A percentile compares a stretch with the other conserved stretches of the same genome.
These are phyloP conservation scores for Helicolenus hilgendorfi DNA, from an alignment of 2,797 vertebrate genomes.

Conservation along the genomic window DNA sequence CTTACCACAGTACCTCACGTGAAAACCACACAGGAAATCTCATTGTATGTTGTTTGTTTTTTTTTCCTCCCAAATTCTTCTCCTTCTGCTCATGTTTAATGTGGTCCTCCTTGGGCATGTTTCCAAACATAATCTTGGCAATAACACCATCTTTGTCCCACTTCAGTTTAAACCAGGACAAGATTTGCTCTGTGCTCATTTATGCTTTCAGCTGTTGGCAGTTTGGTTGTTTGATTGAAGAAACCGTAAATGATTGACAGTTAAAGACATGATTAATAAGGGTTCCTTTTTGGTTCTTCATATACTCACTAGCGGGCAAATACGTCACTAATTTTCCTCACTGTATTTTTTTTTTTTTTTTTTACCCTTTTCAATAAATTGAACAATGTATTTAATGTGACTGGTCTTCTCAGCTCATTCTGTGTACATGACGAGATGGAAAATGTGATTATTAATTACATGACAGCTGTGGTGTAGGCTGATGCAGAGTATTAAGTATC, in stretches of 20 bases:
- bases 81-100: neutral
- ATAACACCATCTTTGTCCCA: conserved; percentile 34
- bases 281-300: conserved; percentile 27
- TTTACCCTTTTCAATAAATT: conserved; percentile 82
- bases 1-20: conserved; percentile 69
- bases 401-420: neutral
- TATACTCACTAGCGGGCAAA: conserved; percentile 28
- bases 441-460: neutral
- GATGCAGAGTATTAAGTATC: neutral
- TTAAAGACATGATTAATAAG: neutral
- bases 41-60: neutral
- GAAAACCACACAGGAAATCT: conserved; percentile 9
- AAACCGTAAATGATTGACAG: conserved; percentile 17
- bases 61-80: neutral
- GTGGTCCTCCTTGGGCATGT: neutral
- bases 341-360: conserved; percentile 47
- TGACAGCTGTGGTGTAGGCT: neutral
- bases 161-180: conserved; percentile 2
- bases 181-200: neutral
- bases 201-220: conserved; percentile 14
- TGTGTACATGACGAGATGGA: neutral
- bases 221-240: conserved; percentile 22
- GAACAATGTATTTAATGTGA: conserved; percentile 75
- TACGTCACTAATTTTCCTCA: conserved; percentile 46
- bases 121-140: conserved; percentile 33